Base-by-base conservation (phyloP, 2,888 invertebrate genomes). In the Ophraella communa region DNA sequence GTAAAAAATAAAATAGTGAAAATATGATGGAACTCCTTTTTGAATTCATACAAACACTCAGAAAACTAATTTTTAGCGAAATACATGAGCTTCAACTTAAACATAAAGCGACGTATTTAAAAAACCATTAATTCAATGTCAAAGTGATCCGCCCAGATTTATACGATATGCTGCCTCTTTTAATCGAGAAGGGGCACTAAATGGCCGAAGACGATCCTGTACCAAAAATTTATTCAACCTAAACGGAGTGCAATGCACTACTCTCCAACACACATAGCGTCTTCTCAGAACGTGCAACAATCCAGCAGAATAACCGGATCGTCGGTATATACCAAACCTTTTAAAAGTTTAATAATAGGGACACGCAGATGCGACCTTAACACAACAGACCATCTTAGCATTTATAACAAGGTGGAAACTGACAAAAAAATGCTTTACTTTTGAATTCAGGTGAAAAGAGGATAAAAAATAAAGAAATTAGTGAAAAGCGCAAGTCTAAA, bases 271-370 rank as follows among this genome's bases (percentile, higher is more conserved):
- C 39, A 7, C 14, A 23, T n/a, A n/a, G n/a, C n/a, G n/a, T n/a
- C n/a, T 47, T 47, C 47, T 47, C 21, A 21, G 45, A 21, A 45
- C 21, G 20, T 10, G 45, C 11, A 10, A 14, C n/a, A n/a, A n/a
- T 42, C 8, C 17, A 23, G 47, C 47, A 47, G 21, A 47, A 47
- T 21, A 47, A 47, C 47, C 47, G 47, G 47, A 47, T 47, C 21
- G 23, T 47, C 21, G 23, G 23, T 7, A 5, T 21, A 47, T n/a
- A n/a, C n/a, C 47, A 10, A 23, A 11, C 20, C 20, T 47, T 23
- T 45, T 45, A 11, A n/a, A 45, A 45, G 45, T 45, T 17, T 47
- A 47, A 47, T 23, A 47, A 47, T 23, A 47, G 23, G 21, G 27
- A 24, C 49, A 4, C 27, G 49, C 49, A 51, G 49, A 51, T 27